Conservation (phyloP, 2,888 invertebrate species). For the Salticus scenicus region DNA sequence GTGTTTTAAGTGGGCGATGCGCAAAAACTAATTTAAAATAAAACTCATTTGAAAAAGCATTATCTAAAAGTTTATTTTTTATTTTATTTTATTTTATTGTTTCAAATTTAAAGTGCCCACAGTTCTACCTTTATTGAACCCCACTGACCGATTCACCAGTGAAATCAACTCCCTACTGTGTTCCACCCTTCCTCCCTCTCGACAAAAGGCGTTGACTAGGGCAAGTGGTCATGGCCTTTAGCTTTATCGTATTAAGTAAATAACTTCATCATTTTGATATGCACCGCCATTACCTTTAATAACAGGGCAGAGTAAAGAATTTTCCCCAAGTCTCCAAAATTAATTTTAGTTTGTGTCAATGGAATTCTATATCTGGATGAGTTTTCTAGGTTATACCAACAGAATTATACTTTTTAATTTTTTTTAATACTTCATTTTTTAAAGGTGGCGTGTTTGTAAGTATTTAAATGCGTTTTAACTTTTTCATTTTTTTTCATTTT, state of each 20-base stretch:
- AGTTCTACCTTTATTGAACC: background rate
- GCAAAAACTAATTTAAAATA: too few species aligned
- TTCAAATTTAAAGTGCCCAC: background rate
- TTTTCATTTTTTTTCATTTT: too few species aligned
- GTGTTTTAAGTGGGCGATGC: too few species aligned
- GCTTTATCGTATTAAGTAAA: constrained; percentile 6
- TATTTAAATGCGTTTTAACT: too few species aligned
- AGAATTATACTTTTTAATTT: too few species aligned
- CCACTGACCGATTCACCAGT: background rate
- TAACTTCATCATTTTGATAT: constrained; percentile 1
- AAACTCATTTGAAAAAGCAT: too few species aligned
- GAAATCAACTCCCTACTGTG: background rate
- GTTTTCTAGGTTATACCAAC: background rate
- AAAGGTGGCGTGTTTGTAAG: too few species aligned
- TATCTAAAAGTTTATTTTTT: too few species aligned
- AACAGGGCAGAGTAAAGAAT: constrained; percentile 37
- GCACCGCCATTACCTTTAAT: constrained; percentile 15
- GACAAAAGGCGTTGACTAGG: constrained; percentile 12
- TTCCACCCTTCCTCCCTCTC: constrained; percentile 29
- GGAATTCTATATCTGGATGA: background rate
- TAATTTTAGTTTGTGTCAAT: too few species aligned
- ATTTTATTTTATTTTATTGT: too few species aligned
- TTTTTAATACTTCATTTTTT: too few species aligned
- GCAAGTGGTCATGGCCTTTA: constrained; percentile 13
- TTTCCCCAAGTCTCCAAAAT: too few species aligned